These are phyloP conservation scores for Plagodis dolabraria DNA, from an alignment of 2,888 invertebrate genomes.

Conservation along the genomic window DNA sequence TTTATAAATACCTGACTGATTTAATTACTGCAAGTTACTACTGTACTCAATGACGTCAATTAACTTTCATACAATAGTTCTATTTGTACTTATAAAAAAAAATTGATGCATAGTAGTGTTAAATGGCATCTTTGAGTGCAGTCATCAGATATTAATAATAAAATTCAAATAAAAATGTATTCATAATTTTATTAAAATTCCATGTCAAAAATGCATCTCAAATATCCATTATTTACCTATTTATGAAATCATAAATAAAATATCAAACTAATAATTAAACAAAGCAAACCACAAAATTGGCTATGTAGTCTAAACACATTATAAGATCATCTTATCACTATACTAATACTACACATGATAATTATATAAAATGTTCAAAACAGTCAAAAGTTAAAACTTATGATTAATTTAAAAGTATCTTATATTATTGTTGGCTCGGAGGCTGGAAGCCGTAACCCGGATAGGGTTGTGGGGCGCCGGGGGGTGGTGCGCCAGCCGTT, in stretches of 20 bases:
- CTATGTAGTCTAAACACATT: constrained; percentile 8
- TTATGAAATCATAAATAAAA: constrained; percentile 14
- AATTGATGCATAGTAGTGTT: too few relatives aligned
- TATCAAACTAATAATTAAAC: constrained; percentile 11
- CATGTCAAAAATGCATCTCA: constrained; percentile 28
- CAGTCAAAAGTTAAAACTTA: not conserved
- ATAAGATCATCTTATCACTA: constrained; percentile 11
- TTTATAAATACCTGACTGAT: too few relatives aligned
- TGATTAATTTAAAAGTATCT: not conserved
- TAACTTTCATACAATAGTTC: too few relatives aligned
- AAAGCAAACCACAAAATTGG: constrained; percentile 4
- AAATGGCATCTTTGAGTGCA: too few relatives aligned
- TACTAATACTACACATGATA: not conserved
- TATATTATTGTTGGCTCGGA: constrained; percentile 85
- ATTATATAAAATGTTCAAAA: too few relatives aligned
- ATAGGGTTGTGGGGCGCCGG: constrained; percentile 90
- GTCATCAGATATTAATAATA: not conserved
- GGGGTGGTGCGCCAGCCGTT: constrained; percentile 88
- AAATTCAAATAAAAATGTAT: constrained; percentile 1
- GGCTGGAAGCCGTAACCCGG: constrained; percentile 92
- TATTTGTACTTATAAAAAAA: too few relatives aligned
- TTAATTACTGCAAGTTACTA: too few relatives aligned
- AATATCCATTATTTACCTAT: constrained; percentile 16
- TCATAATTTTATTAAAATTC: constrained; percentile 24
- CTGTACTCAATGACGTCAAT: too few relatives aligned